Conservation (phyloP, 2,113 vertebrate species). For the Sylvia atricapilla region DNA sequence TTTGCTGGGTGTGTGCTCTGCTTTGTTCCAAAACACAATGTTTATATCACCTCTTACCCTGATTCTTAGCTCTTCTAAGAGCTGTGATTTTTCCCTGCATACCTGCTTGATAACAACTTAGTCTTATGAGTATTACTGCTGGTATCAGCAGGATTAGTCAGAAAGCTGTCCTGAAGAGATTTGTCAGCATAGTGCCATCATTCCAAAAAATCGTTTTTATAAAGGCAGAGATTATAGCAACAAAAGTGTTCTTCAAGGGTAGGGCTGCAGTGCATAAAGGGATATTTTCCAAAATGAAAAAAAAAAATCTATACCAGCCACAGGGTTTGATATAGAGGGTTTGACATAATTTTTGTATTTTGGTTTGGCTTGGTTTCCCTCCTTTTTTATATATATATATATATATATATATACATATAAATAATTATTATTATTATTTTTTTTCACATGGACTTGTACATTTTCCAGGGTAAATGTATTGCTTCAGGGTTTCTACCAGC, state of each 20-base stretch:
- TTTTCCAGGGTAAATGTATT: not conserved
- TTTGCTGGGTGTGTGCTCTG: conserved; percentile 1
- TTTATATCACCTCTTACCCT: not conserved
- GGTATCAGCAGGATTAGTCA: not conserved
- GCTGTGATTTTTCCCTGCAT: not conserved
- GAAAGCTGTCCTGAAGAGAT: not conserved
- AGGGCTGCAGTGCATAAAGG: not conserved
- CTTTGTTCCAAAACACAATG: not conserved
- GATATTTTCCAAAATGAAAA: not conserved
- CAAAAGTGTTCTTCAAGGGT: not conserved
- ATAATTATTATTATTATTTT: too few relatives aligned
- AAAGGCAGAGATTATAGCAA: not conserved
- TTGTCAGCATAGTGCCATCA: not conserved
- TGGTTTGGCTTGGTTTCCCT: fast-evolving
- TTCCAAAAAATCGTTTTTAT: not conserved
- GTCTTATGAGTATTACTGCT: not conserved
- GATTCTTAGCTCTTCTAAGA: not conserved
- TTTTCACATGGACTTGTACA: not conserved
- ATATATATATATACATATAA: too few relatives aligned
- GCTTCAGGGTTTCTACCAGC: not conserved
- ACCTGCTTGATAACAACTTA: not conserved
- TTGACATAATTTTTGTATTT: not conserved
- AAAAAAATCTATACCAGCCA: not conserved
- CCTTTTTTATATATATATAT: too few relatives aligned
- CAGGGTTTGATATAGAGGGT: not conserved